Evolutionary conservation across 2,113 vertebrate species (phyloP), one percentile per base, ranked within the genome.

Genomic region (Scortum barcoo): DNA sequence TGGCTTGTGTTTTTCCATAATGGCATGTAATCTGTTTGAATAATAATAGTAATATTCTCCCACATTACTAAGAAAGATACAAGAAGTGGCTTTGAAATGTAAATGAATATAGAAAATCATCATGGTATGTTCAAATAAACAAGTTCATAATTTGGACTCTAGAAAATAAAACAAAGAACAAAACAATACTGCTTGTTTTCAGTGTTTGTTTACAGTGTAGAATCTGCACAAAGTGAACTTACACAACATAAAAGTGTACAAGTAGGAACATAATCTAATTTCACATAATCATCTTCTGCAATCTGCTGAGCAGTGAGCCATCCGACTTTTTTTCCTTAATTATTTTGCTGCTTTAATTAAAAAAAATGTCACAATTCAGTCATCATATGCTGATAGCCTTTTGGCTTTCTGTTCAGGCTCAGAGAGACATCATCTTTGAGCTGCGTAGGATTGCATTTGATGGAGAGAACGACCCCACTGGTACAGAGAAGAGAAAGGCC

Each of bases 391-490:
- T 81, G 16, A 48, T 76, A 48, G 71, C 19, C 44, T 81, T 24
- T 72, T 58, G 16, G 7, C 50, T 77, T 76, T 20, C 26, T 63
- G 26, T 73, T 33, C 91, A 99, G 98, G 94, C 97, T 65, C 98
- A 99, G 86, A 96, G 98, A 90, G 98, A 99, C 92, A 95, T 98
- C 60, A 98, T 99, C 80, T 99, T 99, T 83, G 98, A 99, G 93
- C 88, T 99, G 85, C 96, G 98, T 65, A 96, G 97, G 93, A 97
- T 99, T 7, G 98, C 97, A 1, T 99, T 99, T 30, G 98, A 99
- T 33, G 97, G 97, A 7, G 98, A 99, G 78, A 96, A 96, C 4
- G 98, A 99, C 76, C 92, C 96, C 36, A 96, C 81, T 0, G 97
- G 96, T 28, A 97, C 97, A 1, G 98, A 99, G 85, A 99, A 99